phyloP scores from a whole-genome alignment of 2,888 invertebrate genomes.

The Timandra comae region DNA sequence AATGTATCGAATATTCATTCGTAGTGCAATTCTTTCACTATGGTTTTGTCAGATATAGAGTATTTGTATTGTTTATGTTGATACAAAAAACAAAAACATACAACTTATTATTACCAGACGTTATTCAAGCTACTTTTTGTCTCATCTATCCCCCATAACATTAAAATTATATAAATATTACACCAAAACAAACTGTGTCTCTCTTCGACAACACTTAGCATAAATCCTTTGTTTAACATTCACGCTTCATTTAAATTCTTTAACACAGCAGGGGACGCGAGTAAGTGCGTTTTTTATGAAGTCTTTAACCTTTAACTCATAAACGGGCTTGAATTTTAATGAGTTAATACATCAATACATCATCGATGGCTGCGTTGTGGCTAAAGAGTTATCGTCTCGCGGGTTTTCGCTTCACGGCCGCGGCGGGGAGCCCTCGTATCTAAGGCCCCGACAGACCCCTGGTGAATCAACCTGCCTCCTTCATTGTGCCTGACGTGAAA shows the following conservation, averaged over 20 bases:
- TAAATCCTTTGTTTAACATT: conserved; percentile 40
- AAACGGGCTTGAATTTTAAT: conserved; percentile 67
- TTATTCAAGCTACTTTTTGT: too few relatives aligned
- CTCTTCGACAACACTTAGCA: conserved; percentile 34
- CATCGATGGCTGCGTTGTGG: conserved; percentile 42
- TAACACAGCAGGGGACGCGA: conserved; percentile 52
- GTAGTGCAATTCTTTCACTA: too few relatives aligned
- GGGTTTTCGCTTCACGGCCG: conserved; percentile 52
- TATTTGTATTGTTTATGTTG: too few relatives aligned
- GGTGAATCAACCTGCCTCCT: conserved; percentile 47
- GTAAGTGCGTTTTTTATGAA: conserved; percentile 59
- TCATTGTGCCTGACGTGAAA: conserved; percentile 42
- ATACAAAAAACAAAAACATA: too few relatives aligned
- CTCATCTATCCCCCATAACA: too few relatives aligned
- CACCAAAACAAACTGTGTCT: conserved; percentile 23
- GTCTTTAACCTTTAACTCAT: conserved; percentile 64
- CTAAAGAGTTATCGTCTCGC: conserved; percentile 57
- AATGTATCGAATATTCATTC: too few relatives aligned
- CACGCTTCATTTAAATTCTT: conserved; percentile 51
- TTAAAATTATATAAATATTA: too few relatives aligned
- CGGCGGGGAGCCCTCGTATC: conserved; percentile 51
- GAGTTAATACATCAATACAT: conserved; percentile 70
- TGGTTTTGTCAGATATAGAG: too few relatives aligned
- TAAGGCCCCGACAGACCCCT: conserved; percentile 51
- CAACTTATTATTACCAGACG: too few relatives aligned